Conservation (phyloP, 2,113 vertebrate genomes). For the Nettapus auritus region DNA sequence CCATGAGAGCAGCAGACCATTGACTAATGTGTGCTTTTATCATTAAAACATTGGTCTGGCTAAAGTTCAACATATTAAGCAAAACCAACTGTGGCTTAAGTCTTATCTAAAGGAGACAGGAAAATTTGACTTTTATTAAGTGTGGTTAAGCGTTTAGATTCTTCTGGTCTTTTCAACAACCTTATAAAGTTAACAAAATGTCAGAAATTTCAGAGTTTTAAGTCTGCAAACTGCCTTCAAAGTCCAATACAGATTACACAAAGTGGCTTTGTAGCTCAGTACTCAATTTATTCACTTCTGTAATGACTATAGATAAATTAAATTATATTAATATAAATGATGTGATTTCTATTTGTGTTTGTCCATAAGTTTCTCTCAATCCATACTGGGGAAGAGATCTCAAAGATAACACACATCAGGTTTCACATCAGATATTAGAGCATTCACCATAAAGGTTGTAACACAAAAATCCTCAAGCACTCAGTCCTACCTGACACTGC, state of each 20-base stretch:
- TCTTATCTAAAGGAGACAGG: not conserved
- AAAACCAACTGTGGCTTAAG: not conserved
- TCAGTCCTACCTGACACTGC: not conserved
- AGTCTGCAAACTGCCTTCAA: not conserved
- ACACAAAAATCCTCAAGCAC: not conserved
- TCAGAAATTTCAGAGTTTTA: not conserved
- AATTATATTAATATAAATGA: fast-evolving
- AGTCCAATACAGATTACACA: not conserved
- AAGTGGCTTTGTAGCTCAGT: not conserved
- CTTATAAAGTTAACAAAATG: not conserved
- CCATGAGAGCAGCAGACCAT: not conserved
- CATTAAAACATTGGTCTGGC: not conserved
- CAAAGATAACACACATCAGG: not conserved
- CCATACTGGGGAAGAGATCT: not conserved
- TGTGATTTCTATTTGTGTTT: not conserved
- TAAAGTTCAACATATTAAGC: conserved; percentile 17
- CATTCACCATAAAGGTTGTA: fast-evolving
- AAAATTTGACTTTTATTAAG: conserved; percentile 20
- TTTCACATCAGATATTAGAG: not conserved
- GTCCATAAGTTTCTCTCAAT: not conserved
- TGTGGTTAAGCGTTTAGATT: not conserved
- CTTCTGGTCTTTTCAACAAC: not conserved
- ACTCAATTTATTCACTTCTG: fast-evolving
- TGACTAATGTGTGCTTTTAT: not conserved
- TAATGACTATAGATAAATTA: not conserved